Evolutionary conservation across 2,888 invertebrate genomes (phyloP).

Genomic region (Eucera pruinosa): DNA sequence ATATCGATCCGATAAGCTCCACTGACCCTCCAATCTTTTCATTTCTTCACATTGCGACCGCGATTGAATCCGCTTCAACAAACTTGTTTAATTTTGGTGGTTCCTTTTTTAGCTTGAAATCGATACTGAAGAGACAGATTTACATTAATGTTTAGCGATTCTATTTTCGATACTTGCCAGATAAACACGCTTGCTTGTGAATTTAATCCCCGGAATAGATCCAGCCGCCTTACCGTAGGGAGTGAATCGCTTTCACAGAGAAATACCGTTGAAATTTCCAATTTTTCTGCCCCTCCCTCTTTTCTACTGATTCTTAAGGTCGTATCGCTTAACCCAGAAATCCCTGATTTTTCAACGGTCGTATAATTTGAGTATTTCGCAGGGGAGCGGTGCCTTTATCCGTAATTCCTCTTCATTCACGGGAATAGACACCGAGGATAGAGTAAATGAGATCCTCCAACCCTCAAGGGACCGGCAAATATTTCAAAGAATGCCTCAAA

Average conservation of each 20-base stretch:
- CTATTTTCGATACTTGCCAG: background rate
- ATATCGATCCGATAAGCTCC: conserved; percentile 64
- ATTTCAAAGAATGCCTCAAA: conserved; percentile 34
- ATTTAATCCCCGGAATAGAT: conserved; percentile 35
- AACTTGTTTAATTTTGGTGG: conserved; percentile 65
- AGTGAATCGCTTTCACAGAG: conserved; percentile 6
- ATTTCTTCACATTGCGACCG: conserved; percentile 45
- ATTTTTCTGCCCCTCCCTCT: background rate
- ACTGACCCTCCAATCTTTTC: conserved; percentile 33
- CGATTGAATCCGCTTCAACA: conserved; percentile 60
- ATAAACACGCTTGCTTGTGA: conserved; percentile 5
- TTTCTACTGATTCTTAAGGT: background rate
- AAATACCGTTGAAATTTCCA: background rate
- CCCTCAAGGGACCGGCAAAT: background rate
- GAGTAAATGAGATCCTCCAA: conserved; percentile 24
- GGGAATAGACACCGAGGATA: conserved; percentile 12
- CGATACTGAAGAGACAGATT: background rate
- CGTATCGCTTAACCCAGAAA: conserved; percentile 21
- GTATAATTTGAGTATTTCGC: conserved; percentile 36
- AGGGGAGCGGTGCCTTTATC: conserved; percentile 23
- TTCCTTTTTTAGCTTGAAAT: background rate
- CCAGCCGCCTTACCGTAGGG: background rate
- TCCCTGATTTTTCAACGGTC: conserved; percentile 37
- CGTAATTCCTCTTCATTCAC: conserved; percentile 25
- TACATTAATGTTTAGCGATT: conserved; percentile 20